Conservation (phyloP, 2,888 invertebrate genomes). For the Ormyrus pomaceus region DNA sequence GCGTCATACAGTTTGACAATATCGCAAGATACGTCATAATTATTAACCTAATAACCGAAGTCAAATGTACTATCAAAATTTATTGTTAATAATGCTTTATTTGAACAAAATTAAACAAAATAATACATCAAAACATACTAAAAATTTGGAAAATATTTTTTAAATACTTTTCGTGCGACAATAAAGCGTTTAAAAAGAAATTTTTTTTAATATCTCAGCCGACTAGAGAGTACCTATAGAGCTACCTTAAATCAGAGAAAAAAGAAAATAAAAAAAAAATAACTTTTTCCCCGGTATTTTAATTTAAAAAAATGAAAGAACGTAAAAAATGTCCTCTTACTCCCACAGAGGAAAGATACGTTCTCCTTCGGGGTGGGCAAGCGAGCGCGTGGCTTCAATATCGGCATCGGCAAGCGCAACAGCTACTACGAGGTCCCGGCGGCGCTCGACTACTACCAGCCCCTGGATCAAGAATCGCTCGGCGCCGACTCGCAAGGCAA, state of each 20-base stretch:
- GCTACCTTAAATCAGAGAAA: too few species aligned
- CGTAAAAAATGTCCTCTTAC: background rate
- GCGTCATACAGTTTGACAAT: too few species aligned
- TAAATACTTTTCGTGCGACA: too few species aligned
- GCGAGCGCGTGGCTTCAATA: constrained; percentile 73
- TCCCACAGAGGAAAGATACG: constrained; percentile 78
- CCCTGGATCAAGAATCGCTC: constrained; percentile 1
- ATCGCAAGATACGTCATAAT: too few species aligned
- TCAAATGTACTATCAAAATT: too few species aligned
- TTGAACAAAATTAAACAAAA: too few species aligned
- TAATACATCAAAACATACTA: too few species aligned
- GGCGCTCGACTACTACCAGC: background rate
- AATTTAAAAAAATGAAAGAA: background rate
- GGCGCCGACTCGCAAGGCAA: constrained; percentile 74
- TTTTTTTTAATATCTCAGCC: too few species aligned
- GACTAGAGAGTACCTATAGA: too few species aligned
- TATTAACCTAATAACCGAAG: too few species aligned
- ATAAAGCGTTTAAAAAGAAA: background rate
- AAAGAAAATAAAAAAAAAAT: background rate
- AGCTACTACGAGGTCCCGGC: constrained; percentile 47
- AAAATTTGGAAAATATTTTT: too few species aligned
- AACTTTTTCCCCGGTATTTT: background rate
- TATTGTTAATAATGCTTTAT: too few species aligned
- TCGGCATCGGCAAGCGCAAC: constrained; percentile 66
- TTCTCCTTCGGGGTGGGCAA: constrained; percentile 86